Evolutionary conservation across 1,140 invertebrate genomes (phyloP).

Genomic region (Hylyphantes graminicola): DNA sequence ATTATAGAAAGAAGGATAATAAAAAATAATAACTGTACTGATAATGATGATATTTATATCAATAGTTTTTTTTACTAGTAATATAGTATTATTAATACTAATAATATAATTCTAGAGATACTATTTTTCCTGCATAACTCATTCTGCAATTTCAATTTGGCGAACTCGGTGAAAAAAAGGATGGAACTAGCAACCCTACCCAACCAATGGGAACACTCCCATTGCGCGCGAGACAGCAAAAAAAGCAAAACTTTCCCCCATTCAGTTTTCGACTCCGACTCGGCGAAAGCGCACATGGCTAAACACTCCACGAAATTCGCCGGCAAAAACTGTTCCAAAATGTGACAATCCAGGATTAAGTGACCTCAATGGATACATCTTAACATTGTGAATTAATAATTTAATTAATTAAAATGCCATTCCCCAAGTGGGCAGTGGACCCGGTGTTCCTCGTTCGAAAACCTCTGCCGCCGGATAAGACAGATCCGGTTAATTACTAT

Average conservation of each 20-base stretch:
- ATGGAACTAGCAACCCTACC: constrained; percentile 4
- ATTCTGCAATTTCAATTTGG: too few relatives aligned
- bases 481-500: constrained; percentile 53
- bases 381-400: neutral
- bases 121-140: too few relatives aligned
- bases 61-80: too few relatives aligned
- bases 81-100: too few relatives aligned
- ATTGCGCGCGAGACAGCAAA: constrained; percentile 1
- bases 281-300: neutral
- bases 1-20: too few relatives aligned
- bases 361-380: neutral
- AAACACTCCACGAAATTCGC: neutral
- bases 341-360: neutral
- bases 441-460: constrained; percentile 61
- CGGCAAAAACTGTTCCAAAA: neutral
- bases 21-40: too few relatives aligned
- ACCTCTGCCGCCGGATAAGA: constrained; percentile 60
- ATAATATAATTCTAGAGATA: too few relatives aligned
- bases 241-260: neutral
- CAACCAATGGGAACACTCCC: constrained; percentile 1
- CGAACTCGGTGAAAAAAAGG: too few relatives aligned
- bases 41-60: too few relatives aligned
- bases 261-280: neutral
- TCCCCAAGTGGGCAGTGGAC: constrained; percentile 61
- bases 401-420: constrained; percentile 52